These are phyloP conservation scores for Andrena chrysosceles DNA, from an alignment of 2,888 invertebrate species.

Conservation along the genomic window DNA sequence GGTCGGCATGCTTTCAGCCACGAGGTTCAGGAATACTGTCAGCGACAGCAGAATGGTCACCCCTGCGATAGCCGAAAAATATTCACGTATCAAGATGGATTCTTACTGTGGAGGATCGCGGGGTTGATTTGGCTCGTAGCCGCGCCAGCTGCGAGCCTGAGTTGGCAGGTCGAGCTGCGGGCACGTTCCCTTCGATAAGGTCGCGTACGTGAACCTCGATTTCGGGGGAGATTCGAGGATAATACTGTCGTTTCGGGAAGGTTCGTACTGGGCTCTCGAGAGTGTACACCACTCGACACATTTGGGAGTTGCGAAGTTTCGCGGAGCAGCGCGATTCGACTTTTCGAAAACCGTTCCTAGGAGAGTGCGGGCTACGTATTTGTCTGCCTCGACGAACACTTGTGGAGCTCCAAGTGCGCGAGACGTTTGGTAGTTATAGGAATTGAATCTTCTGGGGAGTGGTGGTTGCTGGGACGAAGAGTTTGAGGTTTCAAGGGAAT, in stretches of 20 bases:
- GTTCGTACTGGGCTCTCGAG: neutral
- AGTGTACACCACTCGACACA: neutral
- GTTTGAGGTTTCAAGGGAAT: neutral
- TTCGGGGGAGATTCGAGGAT: neutral
- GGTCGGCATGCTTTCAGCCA: constrained; percentile 98
- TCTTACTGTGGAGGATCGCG: neutral
- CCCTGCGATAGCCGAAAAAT: constrained; percentile 88
- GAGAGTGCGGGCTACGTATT: neutral
- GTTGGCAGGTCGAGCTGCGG: neutral
- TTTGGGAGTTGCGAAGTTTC: neutral
- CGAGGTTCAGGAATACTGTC: constrained; percentile 99
- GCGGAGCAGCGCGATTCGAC: neutral
- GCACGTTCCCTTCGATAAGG: constrained; percentile 13
- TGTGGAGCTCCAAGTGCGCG: neutral
- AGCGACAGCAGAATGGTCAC: constrained; percentile 98
- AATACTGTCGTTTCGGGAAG: neutral
- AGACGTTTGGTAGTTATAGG: constrained; percentile 3
- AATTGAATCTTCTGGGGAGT: neutral
- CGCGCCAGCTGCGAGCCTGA: neutral
- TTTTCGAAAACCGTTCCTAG: constrained; percentile 1
- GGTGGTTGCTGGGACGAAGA: neutral
- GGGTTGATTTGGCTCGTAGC: neutral
- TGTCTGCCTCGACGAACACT: constrained; percentile 3
- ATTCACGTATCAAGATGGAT: constrained; percentile 36
- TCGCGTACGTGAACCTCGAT: neutral